A percentile compares a stretch with the other conserved stretches of the same genome.
These are phyloP conservation scores for Poeciliopsis prolifica DNA, from an alignment of 2,113 vertebrate species.

Conservation along the genomic window DNA sequence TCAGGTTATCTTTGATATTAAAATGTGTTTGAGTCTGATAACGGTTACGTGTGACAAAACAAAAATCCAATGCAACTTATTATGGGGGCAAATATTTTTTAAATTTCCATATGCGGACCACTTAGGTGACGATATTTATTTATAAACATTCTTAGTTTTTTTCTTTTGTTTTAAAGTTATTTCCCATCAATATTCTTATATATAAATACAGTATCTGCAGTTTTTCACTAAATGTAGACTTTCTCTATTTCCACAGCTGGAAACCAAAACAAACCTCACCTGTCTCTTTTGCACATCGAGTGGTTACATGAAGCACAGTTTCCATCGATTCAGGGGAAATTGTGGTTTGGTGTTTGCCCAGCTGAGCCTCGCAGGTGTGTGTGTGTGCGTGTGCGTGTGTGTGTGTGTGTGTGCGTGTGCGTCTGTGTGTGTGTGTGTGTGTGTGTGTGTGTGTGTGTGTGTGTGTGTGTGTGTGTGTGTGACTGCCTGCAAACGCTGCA, in stretches of 20 bases:
- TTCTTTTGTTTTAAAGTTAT: no score
- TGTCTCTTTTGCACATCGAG: neutral
- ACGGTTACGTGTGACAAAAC: neutral
- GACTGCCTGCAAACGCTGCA: conserved; percentile 25
- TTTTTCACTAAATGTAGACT: neutral
- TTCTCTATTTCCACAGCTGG: neutral
- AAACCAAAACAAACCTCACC: neutral
- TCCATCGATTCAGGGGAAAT: neutral
- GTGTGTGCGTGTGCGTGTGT: no score
- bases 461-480: conserved; percentile 22
- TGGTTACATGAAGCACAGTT: neutral
- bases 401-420: conserved; percentile 24
- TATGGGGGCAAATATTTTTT: no score
- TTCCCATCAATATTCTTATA: no score
- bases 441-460: no score
- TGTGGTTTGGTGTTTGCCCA: conserved; percentile 1
- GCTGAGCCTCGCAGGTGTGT: conserved; percentile 21
- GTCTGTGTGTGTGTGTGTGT: no score
- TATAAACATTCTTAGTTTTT: no score
- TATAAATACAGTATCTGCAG: no score
- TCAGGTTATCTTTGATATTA: neutral
- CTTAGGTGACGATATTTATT: no score
- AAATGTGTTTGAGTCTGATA: neutral
- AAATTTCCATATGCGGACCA: no score
- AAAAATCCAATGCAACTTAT: neutral